phyloP scores from a whole-genome alignment of 2,113 vertebrate genomes.

The Pseudorasbora parva region DNA sequence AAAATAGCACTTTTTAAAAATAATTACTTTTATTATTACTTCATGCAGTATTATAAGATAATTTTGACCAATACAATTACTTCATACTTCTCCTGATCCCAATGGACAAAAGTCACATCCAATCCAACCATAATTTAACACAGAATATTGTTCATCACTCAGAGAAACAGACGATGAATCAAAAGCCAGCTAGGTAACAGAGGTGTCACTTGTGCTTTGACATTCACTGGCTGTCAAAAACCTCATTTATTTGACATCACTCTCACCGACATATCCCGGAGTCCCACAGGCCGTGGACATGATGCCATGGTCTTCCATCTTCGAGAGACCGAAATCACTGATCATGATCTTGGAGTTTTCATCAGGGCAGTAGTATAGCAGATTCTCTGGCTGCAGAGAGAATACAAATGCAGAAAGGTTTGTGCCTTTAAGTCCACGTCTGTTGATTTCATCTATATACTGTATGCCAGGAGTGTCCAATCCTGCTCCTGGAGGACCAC shows the following conservation, averaged over 20 bases:
- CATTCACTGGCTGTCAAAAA: not conserved
- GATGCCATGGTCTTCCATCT: slow-evolving; percentile 90
- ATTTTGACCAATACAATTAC: too few relatives aligned
- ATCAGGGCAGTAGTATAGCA: slow-evolving; percentile 90
- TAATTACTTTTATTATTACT: too few relatives aligned
- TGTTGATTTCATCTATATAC: not conserved
- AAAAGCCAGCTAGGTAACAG: not conserved
- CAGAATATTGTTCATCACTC: too few relatives aligned
- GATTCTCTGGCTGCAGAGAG: slow-evolving; percentile 88
- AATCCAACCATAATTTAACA: too few relatives aligned
- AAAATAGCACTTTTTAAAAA: too few relatives aligned
- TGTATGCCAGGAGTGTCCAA: too few relatives aligned
- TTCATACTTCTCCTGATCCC: too few relatives aligned
- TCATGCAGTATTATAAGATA: too few relatives aligned
- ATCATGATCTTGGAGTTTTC: slow-evolving; percentile 98
- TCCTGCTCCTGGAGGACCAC: too few relatives aligned
- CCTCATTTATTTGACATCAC: not conserved
- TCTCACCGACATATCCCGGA: slow-evolving; percentile 92
- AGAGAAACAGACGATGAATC: not conserved
- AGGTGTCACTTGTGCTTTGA: not conserved
- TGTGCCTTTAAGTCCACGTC: not conserved
- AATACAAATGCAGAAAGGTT: not conserved
- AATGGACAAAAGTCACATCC: too few relatives aligned
- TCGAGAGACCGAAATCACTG: slow-evolving; percentile 95
- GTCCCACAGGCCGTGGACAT: slow-evolving; percentile 98